Evolutionary conservation across 2,888 invertebrate species (phyloP), one percentile per base, ranked within the genome.

Genomic region (Oasisia sp.): DNA sequence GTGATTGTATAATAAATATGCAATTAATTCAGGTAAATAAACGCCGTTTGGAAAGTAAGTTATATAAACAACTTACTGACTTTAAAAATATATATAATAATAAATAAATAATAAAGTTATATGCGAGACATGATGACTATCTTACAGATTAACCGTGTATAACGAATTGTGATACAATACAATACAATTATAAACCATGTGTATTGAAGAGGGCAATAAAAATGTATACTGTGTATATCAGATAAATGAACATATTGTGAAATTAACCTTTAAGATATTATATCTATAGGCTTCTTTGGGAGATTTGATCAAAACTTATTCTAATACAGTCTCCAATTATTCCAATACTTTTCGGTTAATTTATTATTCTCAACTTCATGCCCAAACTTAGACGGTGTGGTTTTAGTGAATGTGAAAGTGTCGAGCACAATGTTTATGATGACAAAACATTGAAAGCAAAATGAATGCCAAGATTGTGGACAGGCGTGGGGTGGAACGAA

Each of bases 381-480:
- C 74, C 27, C 74, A n/a, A 74, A 74, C n/a, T 27, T 74, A 74
- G 74, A 74, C 27, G 19, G 14, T 74, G 1, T 74, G 14, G 74
- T 14, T 27, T 74, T 74, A 74, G 74, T 74, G 27, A 74, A 74
- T 74, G 19, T 74, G 74, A 19, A 74, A 27, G 27, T 19, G 19
- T 74, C 7, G 19, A 74, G 74, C 19, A 27, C 74, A 74, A 74
- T 74, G 27, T 74, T 74, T 74, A 74, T 74, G 74, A 74, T 74
- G 74, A 74, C 27, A 27, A 58, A 58, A 74, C 19, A n/a, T 74
- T 27, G 7, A 19, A 74, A 74, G n/a, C 74, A 74, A 27, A 19
- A 74, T 14, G n/a, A 7, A n/a, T 90, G 92, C 90, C 89, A 12
- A 91, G 74, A 74, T 74, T 56, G 19, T 74, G 74, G 27, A 50